Evolutionary conservation across 2,113 vertebrate genomes (phyloP).

Genomic region (Osmerus mordax): DNA sequence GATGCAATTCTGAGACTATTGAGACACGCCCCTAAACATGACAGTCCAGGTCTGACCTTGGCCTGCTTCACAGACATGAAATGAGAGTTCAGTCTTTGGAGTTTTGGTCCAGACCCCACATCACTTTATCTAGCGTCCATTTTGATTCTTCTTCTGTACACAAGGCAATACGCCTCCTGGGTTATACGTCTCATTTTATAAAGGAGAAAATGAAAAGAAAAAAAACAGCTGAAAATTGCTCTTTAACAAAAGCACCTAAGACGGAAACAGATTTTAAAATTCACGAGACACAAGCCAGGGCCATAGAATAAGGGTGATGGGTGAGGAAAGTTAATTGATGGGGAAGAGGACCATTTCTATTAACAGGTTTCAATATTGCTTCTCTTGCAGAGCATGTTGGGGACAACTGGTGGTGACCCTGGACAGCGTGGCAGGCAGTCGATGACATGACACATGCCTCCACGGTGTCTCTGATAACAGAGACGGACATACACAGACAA

Average conservation of each 20-base stretch:
- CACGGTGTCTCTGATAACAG: no score
- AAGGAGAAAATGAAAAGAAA: slow-evolving; percentile 34
- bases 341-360: slow-evolving; percentile 39
- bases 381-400: slow-evolving; percentile 43
- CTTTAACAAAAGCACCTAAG: slow-evolving; percentile 53
- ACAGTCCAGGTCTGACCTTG: slow-evolving; percentile 31
- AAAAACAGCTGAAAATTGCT: slow-evolving; percentile 21
- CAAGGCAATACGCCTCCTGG: slow-evolving; percentile 32
- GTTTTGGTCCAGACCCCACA: slow-evolving; percentile 53
- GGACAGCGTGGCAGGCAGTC: slow-evolving; percentile 14
- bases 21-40: slow-evolving; percentile 40
- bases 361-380: slow-evolving; percentile 35
- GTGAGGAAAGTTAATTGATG: slow-evolving; percentile 30
- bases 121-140: slow-evolving; percentile 52
- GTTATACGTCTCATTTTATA: slow-evolving; percentile 33
- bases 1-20: slow-evolving; percentile 25
- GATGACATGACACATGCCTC: no score
- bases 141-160: slow-evolving; percentile 57
- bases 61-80: slow-evolving; percentile 39
- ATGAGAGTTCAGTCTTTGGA: slow-evolving; percentile 53
- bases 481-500: no score
- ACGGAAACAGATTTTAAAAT: slow-evolving; percentile 59
- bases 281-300: slow-evolving; percentile 31
- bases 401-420: slow-evolving; percentile 36
- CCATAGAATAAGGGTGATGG: slow-evolving; percentile 24